Evolutionary conservation across 2,113 vertebrate species (phyloP).

Genomic region (Sander vitreus): DNA sequence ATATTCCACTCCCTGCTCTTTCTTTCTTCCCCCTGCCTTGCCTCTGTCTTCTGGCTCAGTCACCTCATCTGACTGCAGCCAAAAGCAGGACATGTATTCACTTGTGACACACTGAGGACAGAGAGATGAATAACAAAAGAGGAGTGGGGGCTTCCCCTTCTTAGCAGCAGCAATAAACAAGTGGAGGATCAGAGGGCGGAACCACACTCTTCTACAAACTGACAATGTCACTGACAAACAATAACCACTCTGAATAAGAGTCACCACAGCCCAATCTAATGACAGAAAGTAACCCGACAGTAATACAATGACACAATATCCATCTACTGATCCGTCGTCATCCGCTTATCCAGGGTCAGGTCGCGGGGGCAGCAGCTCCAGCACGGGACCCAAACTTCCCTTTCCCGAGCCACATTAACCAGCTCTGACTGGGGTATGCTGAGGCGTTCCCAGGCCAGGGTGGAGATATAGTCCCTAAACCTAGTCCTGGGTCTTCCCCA

Average conservation of each 20-base stretch:
- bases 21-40: neutral
- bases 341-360: too few species aligned
- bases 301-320: neutral
- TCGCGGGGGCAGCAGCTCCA: too few species aligned
- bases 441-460: too few species aligned
- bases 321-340: too few species aligned
- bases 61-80: constrained; percentile 27
- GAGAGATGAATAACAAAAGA: constrained; percentile 3
- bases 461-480: too few species aligned
- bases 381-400: too few species aligned
- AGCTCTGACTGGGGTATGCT: too few species aligned
- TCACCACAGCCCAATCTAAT: neutral
- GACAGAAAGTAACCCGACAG: neutral
- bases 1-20: constrained; percentile 12
- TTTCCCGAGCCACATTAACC: too few species aligned
- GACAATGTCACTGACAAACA: constrained; percentile 7
- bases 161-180: constrained; percentile 1
- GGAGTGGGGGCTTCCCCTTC: neutral
- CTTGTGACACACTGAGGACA: constrained; percentile 32
- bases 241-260: constrained; percentile 5
- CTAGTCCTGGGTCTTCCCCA: too few species aligned
- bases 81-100: constrained; percentile 15
- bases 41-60: constrained; percentile 1
- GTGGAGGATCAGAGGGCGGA: neutral
- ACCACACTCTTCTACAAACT: constrained; percentile 10